phyloP scores from a whole-genome alignment of 64 coral and sea anemone species.

The Astreopora myriophthalma region DNA sequence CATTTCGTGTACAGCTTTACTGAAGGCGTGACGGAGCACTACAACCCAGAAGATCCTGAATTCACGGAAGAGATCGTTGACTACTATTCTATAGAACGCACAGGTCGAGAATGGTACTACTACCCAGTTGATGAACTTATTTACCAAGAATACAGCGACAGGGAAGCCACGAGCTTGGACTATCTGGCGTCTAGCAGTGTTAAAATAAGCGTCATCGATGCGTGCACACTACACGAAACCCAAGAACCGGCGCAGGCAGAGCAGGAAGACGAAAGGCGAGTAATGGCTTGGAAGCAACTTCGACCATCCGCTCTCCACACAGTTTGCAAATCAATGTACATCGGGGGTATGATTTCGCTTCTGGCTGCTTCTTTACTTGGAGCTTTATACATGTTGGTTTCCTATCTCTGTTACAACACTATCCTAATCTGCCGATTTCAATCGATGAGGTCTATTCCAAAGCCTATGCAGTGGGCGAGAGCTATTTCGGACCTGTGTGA shows the following conservation, averaged over 20 bases:
- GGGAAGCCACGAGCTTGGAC: neutral
- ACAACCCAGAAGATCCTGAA: neutral
- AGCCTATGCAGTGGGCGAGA: neutral
- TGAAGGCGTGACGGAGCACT: neutral
- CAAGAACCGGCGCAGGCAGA: neutral
- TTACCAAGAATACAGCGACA: slow-evolving; percentile 6
- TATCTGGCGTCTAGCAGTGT: neutral
- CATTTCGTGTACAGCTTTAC: neutral
- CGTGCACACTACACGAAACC: neutral
- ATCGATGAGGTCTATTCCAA: neutral
- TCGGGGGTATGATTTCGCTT: neutral
- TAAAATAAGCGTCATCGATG: neutral
- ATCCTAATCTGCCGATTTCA: neutral
- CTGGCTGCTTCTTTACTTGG: neutral
- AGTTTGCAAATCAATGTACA: neutral
- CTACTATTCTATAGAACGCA: neutral
- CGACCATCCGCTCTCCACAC: neutral
- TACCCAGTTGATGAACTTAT: neutral
- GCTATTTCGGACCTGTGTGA: neutral
- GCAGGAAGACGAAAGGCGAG: neutral
- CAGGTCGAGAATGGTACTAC: neutral
- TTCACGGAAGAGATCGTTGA: neutral
- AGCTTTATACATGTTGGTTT: neutral
- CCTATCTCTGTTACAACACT: neutral
- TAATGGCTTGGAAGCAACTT: neutral